Evolutionary conservation across 2,797 vertebrate genomes (phyloP), one percentile per base, ranked within the genome.

Genomic region (Myoxocephalus aenaeus): DNA sequence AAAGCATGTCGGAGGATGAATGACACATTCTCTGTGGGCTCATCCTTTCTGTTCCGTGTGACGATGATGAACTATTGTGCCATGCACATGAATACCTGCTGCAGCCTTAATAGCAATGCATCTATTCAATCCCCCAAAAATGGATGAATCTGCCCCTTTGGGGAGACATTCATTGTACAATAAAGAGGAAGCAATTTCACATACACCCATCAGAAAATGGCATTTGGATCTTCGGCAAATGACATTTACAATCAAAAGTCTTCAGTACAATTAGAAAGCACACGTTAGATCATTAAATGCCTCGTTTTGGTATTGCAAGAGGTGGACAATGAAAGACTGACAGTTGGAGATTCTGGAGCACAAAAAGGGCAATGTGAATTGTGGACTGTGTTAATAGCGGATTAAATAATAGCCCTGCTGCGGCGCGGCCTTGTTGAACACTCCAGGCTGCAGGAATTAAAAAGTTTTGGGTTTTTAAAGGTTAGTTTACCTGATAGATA

Each of bases 141-240:
- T 77, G 77, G 66, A 87, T 36, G 69, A 75, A 77, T 83, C 72
- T 66, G 70, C 66, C 53, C 54, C 72, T 82, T 83, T 76, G 56
- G 73, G 88, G 71, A 81, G 71, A 82, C 71, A 65, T 88, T 91
- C 77, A 92, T 85, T 89, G 70, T 87, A 67, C 86, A 87, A 87
- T 88, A 90, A 90, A 89, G 87, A 87, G 79, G 72, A 88, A 81
- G 88, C 84, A 84, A 91, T 93, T 90, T 92, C 90, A 81, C 79
- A 73, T 78, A 81, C 85, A 77, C 73, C 72, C 65, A 82, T 69
- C 7, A 17, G 77, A 92, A 90, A 91, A 91, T 89, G 81, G 63
- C 84, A 90, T 87, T 86, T 80, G 66, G 82, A 86, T 80, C 77
- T 78, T 83, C 82, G 51, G 82, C 59, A 85, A 79, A 87, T 89